These are phyloP conservation scores for Recurvirostra avosetta DNA, from an alignment of 2,113 vertebrate species.

Conservation along the genomic window DNA sequence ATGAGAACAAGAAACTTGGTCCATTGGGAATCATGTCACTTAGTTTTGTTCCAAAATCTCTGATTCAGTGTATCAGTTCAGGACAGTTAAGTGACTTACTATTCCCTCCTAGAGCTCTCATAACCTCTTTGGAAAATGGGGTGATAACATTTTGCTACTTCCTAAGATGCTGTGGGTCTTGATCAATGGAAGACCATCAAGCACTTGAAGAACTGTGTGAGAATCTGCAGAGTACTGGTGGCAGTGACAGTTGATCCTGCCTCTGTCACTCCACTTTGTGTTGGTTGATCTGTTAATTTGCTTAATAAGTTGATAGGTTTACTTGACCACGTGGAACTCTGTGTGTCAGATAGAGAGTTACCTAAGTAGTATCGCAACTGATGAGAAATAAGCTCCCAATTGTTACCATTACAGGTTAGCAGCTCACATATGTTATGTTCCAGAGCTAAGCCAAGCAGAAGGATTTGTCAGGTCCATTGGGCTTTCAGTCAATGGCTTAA, in stretches of 20 bases:
- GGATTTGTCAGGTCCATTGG: background rate
- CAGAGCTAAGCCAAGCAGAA: background rate
- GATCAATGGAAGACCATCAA: background rate
- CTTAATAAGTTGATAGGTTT: background rate
- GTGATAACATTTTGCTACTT: background rate
- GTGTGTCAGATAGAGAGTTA: rapidly evolving
- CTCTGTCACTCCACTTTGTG: background rate
- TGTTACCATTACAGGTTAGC: background rate
- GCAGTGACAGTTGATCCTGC: background rate
- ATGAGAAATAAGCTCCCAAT: background rate
- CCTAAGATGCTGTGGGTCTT: background rate
- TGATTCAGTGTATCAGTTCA: background rate
- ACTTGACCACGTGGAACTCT: background rate
- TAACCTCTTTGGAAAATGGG: background rate
- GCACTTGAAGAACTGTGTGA: background rate
- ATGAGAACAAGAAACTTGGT: background rate
- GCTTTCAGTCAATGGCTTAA: background rate
- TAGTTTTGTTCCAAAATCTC: background rate
- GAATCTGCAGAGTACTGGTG: background rate
- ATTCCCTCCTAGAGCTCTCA: background rate
- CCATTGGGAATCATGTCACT: background rate
- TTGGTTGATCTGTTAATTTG: background rate
- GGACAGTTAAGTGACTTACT: background rate
- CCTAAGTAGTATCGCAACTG: background rate
- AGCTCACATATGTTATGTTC: background rate